A percentile compares a stretch with the other conserved stretches of the same genome.
phyloP scores from a whole-genome alignment of 2,888 invertebrate species.

The Lucinisca nassula region DNA sequence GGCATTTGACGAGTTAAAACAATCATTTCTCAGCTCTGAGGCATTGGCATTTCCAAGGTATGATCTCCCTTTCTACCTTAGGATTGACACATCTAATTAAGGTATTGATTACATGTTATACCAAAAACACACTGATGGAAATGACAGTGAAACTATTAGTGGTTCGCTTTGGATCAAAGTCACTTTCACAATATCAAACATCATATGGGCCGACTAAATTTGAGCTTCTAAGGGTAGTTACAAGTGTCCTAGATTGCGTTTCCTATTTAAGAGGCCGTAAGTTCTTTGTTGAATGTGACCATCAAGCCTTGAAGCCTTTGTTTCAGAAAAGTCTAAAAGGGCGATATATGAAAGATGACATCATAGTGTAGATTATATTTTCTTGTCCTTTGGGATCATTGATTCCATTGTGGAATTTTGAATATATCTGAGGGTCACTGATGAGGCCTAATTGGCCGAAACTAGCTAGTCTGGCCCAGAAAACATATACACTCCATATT shows the following conservation, averaged over 20 bases:
- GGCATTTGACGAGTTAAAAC: slow-evolving; percentile 16
- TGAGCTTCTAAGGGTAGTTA: slow-evolving; percentile 56
- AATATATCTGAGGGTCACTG: no score
- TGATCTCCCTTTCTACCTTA: slow-evolving; percentile 55
- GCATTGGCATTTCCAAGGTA: slow-evolving; percentile 63
- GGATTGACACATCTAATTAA: slow-evolving; percentile 49
- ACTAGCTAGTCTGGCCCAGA: no score
- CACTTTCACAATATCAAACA: slow-evolving; percentile 39
- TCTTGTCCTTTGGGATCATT: no score
- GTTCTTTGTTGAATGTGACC: slow-evolving; percentile 51
- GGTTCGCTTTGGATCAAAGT: slow-evolving; percentile 56
- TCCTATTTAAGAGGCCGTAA: neutral
- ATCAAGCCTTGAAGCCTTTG: slow-evolving; percentile 48
- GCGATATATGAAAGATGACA: no score
- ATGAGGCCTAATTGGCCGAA: no score
- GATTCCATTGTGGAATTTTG: no score
- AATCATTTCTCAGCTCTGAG: neutral
- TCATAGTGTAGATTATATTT: no score
- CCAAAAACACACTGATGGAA: slow-evolving; percentile 8
- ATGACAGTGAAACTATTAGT: neutral
- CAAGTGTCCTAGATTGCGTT: slow-evolving; percentile 7
- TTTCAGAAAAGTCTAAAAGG: slow-evolving; percentile 18
- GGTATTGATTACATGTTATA: slow-evolving; percentile 25
- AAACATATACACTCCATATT: no score
- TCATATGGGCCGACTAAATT: slow-evolving; percentile 64